Evolutionary conservation across 2,797 vertebrate species (phyloP).

Genomic region (Macrochelys suwanniensis): DNA sequence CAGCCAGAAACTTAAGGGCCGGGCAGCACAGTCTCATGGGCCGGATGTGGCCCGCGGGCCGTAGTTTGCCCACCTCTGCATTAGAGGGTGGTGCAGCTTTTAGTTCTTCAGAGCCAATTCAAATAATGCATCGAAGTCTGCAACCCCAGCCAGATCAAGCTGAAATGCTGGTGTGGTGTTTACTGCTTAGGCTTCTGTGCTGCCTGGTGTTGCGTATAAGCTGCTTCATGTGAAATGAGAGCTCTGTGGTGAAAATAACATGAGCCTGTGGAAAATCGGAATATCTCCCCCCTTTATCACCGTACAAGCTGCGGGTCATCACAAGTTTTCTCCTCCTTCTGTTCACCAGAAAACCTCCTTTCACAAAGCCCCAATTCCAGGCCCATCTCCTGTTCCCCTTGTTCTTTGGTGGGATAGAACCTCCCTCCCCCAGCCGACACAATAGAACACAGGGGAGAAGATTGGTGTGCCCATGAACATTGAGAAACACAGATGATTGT

Average conservation of each 20-base stretch:
- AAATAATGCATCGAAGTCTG: background rate
- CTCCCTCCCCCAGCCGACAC: background rate
- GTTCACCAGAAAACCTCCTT: background rate
- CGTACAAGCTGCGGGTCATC: background rate
- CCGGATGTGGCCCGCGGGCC: no score
- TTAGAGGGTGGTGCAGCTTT: background rate
- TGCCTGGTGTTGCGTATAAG: background rate
- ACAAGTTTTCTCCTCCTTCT: background rate
- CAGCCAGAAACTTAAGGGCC: no score
- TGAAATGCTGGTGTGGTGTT: background rate
- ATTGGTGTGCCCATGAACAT: background rate
- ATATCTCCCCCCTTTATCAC: background rate
- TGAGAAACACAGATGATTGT: background rate
- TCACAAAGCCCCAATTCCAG: background rate
- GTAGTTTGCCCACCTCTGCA: no score
- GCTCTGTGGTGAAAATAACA: background rate
- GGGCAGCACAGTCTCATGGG: no score
- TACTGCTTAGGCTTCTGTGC: background rate
- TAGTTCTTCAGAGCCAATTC: background rate
- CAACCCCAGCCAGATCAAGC: background rate
- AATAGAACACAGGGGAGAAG: rapidly evolving
- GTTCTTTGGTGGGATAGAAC: background rate
- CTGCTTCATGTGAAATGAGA: rapidly evolving
- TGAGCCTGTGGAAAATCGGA: background rate
- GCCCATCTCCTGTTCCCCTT: background rate